Evolutionary conservation across 2,113 vertebrate genomes (phyloP), one percentile per base, ranked within the genome.

Genomic region (Anser cygnoides): DNA sequence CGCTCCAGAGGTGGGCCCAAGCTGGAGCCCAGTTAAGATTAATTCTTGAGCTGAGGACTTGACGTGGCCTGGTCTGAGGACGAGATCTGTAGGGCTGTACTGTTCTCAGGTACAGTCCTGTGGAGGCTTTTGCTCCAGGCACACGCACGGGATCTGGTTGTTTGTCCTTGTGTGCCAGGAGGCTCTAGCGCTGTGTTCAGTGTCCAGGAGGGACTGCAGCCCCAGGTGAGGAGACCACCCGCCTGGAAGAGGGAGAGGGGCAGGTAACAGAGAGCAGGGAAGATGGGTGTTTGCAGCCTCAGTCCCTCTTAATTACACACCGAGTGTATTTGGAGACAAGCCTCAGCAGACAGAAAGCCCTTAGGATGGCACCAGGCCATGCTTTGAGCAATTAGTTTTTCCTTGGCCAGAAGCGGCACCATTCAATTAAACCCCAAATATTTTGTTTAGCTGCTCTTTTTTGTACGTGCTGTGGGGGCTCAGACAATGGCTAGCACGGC

Each of bases 371-470:
- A 78, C 43, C 1, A 2, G 57, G 90, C 92, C 90, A 78, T 0
- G 1, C 73, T 86, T 23, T 18, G 43, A 46, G 85, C 88, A 94
- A 90, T 93, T 90, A 65, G 39, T 52, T 65, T 78, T 93, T 41
- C 72, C 68, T 65, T 84, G 80, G 44, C 93, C 93, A 79, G 78
- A 43, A 80, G 90, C 46, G 31, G 61, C 83, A 68, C 43, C 65
- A n/a, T 92, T 92, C 90, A 92, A 78, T 96, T 84, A 92, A 96
- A 86, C 52, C 83, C 88, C 76, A 84, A 87, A 65, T 31, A 74
- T 67, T 93, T 94, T 90, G 85, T 84, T 92, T 68, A 12, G 80
- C 63, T 87, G 92, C 49, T 92, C 80, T 95, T 96, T 96, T 75
- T 44, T 76, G 88, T 72, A 2, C 68, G 81, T 85, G 73, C 88